Base-by-base conservation (phyloP, 2,888 invertebrate species). In the Scrobipalpa atriplicella region DNA sequence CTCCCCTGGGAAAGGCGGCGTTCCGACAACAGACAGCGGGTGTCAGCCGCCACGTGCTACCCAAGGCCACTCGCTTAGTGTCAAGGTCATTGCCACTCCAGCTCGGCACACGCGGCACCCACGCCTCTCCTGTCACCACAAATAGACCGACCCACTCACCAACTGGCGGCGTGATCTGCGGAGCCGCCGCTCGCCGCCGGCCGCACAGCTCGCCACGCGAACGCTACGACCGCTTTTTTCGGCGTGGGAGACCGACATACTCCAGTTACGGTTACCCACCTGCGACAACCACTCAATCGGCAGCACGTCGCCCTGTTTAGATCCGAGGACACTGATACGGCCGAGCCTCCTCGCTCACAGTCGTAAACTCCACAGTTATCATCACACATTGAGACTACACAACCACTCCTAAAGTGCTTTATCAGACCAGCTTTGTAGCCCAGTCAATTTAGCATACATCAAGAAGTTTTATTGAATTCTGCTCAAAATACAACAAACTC, bases 31-130 rank as follows among this genome's bases (percentile, higher is more conserved):
- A 92, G 92, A 90, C 90, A 90, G 89, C 92, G 91, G 90, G 90
- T 89, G 92, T 92, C 92, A 91, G 92, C 90, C 87, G 91, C 91
- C 92, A 92, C 92, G 92, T 92, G 92, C 91, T 91, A 89, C 91
- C 92, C 92, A 92, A 92, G 91, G 92, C 91, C 92, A 91, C 87
- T 92, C 91, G 90, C 90, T 91, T 91, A 91, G 92, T 93, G 92
- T 92, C 92, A 93, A 92, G 92, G 92, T 91, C 91, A 90, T 90
- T 90, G 91, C 91, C 90, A 92, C 92, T 91, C 92, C 92, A 91
- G 90, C 90, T 88, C 87, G 80, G 89, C 86, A 88, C 91, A 90
- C 90, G 90, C 89, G 86, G 90, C 91, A 89, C 91, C 91, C 92
- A 91, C 92, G 90, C 92, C 83, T 85, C 87, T 89, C 86, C 87